Evolutionary conservation across 2,797 vertebrate genomes (phyloP).

Genomic region (Centropyge bicolor): DNA sequence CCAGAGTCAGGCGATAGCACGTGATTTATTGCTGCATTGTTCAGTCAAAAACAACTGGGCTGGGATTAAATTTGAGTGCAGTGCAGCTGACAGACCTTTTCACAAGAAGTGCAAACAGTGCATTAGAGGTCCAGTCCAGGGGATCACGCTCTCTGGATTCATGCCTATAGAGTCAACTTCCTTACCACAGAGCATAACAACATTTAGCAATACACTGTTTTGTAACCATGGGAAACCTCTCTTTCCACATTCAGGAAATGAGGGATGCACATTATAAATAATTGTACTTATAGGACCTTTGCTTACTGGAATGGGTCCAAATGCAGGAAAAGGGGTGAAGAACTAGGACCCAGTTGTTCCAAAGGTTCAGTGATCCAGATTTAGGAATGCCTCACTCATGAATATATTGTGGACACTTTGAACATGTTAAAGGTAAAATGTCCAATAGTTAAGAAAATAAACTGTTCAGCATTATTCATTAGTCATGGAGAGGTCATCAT

Average conservation of each 20-base stretch:
- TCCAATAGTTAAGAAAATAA: no score
- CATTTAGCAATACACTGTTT: neutral
- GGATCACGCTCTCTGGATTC: neutral
- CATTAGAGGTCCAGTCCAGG: no score
- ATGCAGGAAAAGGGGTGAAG: neutral
- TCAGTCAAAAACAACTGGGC: neutral
- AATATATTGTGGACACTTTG: no score
- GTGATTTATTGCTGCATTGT: neutral
- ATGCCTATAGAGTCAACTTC: neutral
- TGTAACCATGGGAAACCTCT: neutral
- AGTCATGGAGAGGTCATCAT: no score
- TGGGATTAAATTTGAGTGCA: neutral
- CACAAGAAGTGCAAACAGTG: neutral
- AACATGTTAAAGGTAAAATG: no score
- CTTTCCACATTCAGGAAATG: neutral
- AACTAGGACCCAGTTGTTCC: no score
- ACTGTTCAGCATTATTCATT: no score
- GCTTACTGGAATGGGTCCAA: neutral
- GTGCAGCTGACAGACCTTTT: neutral
- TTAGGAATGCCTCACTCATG: no score
- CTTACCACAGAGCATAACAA: neutral
- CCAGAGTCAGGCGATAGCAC: neutral
- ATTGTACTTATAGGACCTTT: neutral
- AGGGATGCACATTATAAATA: neutral
- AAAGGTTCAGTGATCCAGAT: no score